Conservation (phyloP, 2,888 invertebrate species). For the Hipparchia sbordonii region DNA sequence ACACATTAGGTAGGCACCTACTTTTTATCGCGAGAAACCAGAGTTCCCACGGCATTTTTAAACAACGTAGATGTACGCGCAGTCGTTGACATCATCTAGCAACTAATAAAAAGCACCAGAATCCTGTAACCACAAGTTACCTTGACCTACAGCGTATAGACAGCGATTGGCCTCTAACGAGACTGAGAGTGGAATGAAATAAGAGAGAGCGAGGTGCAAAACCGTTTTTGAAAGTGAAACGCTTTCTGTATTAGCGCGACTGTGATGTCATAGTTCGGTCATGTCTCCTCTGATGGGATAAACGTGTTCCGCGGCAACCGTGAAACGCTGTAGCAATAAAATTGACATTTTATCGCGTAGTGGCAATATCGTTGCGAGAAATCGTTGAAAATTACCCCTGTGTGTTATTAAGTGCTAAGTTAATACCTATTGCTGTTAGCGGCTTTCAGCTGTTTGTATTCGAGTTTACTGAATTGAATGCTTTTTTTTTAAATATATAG, state of each 20-base stretch:
- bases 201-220: constrained; percentile 56
- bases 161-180: constrained; percentile 49
- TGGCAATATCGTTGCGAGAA: neutral
- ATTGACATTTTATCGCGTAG: constrained; percentile 1
- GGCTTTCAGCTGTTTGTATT: neutral
- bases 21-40: no score
- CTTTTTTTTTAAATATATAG: no score
- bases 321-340: constrained; percentile 1
- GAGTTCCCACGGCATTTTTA: no score
- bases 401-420: neutral
- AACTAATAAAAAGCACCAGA: no score
- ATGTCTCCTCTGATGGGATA: constrained; percentile 26
- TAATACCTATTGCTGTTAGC: neutral
- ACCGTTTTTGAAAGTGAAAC: constrained; percentile 69
- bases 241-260: constrained; percentile 46
- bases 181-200: constrained; percentile 67
- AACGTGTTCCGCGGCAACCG: constrained; percentile 25
- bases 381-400: constrained; percentile 3
- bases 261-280: constrained; percentile 59
- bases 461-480: neutral
- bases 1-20: no score
- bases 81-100: no score
- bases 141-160: constrained; percentile 13
- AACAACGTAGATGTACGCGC: no score
- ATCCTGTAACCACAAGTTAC: neutral